phyloP scores from a whole-genome alignment of 2,797 vertebrate genomes.

The Glyptemys insculpta region DNA sequence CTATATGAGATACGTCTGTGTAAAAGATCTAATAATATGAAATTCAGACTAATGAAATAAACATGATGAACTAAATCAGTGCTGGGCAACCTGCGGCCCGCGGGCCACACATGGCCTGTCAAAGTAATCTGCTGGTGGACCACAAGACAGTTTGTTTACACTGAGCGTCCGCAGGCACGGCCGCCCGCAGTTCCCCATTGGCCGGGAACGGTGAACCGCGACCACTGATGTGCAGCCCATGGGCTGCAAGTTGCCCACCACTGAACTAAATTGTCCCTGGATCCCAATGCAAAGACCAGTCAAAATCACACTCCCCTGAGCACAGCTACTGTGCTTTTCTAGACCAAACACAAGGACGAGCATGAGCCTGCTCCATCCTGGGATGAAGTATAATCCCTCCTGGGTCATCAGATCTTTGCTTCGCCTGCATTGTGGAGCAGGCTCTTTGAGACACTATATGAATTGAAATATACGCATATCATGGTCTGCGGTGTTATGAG shows the following conservation, averaged over 20 bases:
- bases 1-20: background rate
- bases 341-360: rapidly evolving
- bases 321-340: background rate
- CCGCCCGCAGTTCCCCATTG: too few relatives aligned
- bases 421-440: background rate
- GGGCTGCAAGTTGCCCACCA: too few relatives aligned
- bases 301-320: background rate
- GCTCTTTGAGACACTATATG: background rate
- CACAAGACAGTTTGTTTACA: too few relatives aligned
- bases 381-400: background rate
- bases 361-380: background rate
- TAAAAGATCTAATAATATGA: background rate
- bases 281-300: background rate
- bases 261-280: background rate
- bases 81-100: too few relatives aligned
- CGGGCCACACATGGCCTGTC: too few relatives aligned
- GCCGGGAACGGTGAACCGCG: rapidly evolving
- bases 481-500: background rate
- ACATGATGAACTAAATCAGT: background rate
- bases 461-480: rapidly evolving
- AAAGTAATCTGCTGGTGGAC: too few relatives aligned
- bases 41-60: background rate
- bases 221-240: too few relatives aligned
- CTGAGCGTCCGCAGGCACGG: too few relatives aligned
- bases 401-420: background rate